Conservation (phyloP, 2,888 invertebrate species). For the Cotesia congregata region DNA sequence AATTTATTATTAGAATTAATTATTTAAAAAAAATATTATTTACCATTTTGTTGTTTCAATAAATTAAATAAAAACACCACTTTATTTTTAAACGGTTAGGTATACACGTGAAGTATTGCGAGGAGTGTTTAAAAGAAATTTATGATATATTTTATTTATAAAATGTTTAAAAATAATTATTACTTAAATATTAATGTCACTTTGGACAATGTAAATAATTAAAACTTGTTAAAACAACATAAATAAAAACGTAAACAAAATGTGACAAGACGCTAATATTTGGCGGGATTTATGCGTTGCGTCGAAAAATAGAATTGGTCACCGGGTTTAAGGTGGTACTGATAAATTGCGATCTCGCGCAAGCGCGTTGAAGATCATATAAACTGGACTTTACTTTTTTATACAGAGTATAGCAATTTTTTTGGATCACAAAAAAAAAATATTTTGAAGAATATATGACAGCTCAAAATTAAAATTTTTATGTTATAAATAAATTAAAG, state of each 20-base stretch:
- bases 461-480: no score
- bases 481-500: no score
- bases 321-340: background rate
- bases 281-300: background rate
- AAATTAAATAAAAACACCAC: background rate
- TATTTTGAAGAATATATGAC: no score
- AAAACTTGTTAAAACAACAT: background rate
- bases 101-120: background rate
- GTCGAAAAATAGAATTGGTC: background rate
- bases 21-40: background rate
- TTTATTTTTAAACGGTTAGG: background rate
- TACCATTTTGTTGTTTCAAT: background rate
- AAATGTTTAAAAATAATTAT: background rate
- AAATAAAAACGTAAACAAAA: slow-evolving; percentile 4
- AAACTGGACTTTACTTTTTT: no score
- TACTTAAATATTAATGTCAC: background rate
- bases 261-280: background rate
- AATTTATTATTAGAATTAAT: background rate
- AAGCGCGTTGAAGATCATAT: no score
- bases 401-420: no score
- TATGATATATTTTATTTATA: background rate
- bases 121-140: background rate
- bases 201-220: background rate
- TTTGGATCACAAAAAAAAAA: no score
- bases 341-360: no score